Base-by-base conservation (phyloP, 2,113 vertebrate genomes). In the Mesitornis unicolor region DNA sequence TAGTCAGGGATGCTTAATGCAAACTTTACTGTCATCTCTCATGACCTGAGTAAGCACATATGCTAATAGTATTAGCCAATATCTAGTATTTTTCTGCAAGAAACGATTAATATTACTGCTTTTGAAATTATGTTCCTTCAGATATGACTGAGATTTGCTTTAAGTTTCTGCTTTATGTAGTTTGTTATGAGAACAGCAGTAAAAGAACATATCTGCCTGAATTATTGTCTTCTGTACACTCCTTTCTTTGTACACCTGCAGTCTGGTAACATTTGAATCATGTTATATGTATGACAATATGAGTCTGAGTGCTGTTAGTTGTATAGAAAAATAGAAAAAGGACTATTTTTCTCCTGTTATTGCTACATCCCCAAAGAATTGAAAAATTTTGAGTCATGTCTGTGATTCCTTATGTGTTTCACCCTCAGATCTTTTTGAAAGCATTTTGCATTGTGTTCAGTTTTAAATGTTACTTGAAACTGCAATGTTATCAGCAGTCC, bases 391-490 rank as follows among this genome's bases (percentile, higher is more conserved):
- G 35, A 91, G 24, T 87, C 29, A 35, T 77, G 9, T 45, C 74
- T 91, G 18, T 83, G 35, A 83, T 84, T 93, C 15, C 42, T 25
- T 14, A 48, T 56, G 54, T 64, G 73, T 70, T 87, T 87, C 53
- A 67, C 22, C 33, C 21, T 84, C 40, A 60, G 57, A 59, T 65
- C 28, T 65, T 83, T 87, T 68, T 71, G 59, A 53, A 90, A 95
- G 38, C 87, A n/a, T 84, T 93, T 69, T 86, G 59, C 28, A 67
- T 57, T 81, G 43, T 68, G 65, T 67, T 90, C 87, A 74, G 47
- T 71, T 96, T 98, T 97, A 91, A 57, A 73, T 42, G 14, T 51
- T 31, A 59, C 33, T 45, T 77, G 43, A 84, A 90, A 94, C 36
- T 63, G 51, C 20, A 36, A 91, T 87, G 51, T 78, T 95, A 88